These are phyloP conservation scores for Hedya salicella DNA, from an alignment of 2,888 invertebrate species.

Conservation along the genomic window DNA sequence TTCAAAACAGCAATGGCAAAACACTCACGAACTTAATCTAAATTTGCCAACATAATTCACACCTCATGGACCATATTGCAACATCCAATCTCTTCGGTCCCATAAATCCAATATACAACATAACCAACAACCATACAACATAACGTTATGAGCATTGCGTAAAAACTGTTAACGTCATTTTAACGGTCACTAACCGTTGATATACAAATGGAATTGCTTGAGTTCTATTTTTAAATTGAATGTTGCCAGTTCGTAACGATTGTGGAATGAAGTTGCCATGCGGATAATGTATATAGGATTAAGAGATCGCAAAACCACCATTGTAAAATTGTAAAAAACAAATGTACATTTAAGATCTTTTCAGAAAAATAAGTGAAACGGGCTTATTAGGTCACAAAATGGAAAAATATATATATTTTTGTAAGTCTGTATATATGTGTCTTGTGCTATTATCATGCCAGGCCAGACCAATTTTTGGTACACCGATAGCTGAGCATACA, in stretches of 20 bases:
- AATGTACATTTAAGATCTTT: too few relatives aligned
- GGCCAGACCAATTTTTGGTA: too few relatives aligned
- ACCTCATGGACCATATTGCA: constrained; percentile 41
- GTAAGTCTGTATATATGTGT: too few relatives aligned
- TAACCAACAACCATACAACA: constrained; percentile 22
- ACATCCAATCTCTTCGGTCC: constrained; percentile 49
- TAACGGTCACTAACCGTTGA: constrained; percentile 46
- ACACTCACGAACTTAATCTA: constrained; percentile 26
- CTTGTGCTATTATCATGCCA: too few relatives aligned
- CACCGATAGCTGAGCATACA: too few relatives aligned
- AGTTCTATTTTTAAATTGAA: constrained; percentile 38
- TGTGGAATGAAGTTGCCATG: constrained; percentile 12
- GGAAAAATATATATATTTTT: too few relatives aligned
- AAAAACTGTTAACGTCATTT: constrained; percentile 56
- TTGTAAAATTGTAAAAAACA: too few relatives aligned
- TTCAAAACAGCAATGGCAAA: neutral
- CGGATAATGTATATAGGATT: too few relatives aligned
- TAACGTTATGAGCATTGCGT: constrained; percentile 47
- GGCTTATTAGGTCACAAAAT: too few relatives aligned
- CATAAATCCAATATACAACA: constrained; percentile 25
- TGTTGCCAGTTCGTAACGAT: constrained; percentile 28
- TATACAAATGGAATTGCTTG: constrained; percentile 32
- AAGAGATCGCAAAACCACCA: too few relatives aligned
- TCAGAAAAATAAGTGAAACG: too few relatives aligned
- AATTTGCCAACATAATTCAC: constrained; percentile 37